phyloP scores from a whole-genome alignment of 2,797 vertebrate species.

The Sparidentex hasta region DNA sequence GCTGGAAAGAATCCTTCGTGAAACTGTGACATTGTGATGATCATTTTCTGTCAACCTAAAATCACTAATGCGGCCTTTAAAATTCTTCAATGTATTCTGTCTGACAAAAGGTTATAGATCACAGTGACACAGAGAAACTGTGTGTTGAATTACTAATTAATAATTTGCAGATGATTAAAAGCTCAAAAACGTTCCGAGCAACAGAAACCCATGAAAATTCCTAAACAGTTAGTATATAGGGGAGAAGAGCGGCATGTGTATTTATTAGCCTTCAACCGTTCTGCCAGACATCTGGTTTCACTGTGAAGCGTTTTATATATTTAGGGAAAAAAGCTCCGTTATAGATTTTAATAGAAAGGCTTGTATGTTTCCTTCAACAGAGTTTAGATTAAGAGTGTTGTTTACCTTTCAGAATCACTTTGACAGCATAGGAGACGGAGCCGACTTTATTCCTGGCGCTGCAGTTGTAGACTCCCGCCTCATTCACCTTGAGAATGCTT shows the following conservation, averaged over 20 bases:
- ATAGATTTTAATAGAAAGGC: neutral
- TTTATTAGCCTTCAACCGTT: neutral
- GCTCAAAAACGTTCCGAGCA: neutral
- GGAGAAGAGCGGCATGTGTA: neutral
- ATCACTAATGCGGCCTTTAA: neutral
- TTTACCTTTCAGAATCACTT: conserved; percentile 82
- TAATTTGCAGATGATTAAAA: neutral
- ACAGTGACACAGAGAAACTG: neutral
- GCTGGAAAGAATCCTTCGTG: neutral
- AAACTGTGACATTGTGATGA: neutral
- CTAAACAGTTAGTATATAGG: neutral
- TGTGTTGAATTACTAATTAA: neutral
- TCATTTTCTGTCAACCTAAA: neutral
- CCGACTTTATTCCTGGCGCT: conserved; percentile 65
- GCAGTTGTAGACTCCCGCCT: conserved; percentile 75
- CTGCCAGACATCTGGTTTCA: neutral
- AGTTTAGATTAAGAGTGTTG: neutral
- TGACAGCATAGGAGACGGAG: conserved; percentile 35
- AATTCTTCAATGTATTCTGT: neutral
- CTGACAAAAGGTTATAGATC: neutral
- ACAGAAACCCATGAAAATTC: neutral
- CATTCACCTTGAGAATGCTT: conserved; percentile 53
- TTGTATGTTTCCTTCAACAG: neutral
- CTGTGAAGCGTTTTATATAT: neutral
- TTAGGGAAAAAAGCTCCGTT: neutral